Base-by-base conservation (phyloP, 2,797 vertebrate genomes). In the Pipistrellus pygmaeus region DNA sequence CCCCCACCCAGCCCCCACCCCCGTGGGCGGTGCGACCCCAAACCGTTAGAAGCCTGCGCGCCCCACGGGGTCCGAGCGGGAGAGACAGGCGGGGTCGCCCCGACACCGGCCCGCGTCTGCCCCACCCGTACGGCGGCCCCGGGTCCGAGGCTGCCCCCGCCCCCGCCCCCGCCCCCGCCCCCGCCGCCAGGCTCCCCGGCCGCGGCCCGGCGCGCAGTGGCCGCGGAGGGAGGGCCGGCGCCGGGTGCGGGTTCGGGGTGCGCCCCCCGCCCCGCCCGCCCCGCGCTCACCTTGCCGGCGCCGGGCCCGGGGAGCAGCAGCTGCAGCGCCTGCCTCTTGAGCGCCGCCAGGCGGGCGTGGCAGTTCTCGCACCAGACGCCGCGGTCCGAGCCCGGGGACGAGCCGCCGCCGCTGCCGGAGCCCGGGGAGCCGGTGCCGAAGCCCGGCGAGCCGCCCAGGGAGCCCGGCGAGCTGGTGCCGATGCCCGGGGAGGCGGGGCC, bases 281-380 rank as follows among this genome's bases (percentile, higher is more conserved):
- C 2, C 25, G 11, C 8, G 48, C 98, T 97, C 99, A 99, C 99
- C 98, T 99, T 99, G 98, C 98, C 98, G 68, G 11, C 46, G 38
- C 38, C 38, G 88, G 99, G 99, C 75, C 99, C 99, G 23, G 99
- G 99, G 46, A 99, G 98, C n/a, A 99, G 98, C 92, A 99, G 98
- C 82, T 98, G 99, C 87, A 99, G 98, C 0, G 99, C 99, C 96
- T 99, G 99, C 91, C 99, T 99, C 98, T 99, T 99, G 90, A 99
- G 98, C 97, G 98, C 98, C 95, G 99, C 99, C 95, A 99, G 98
- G 97, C 99, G 99, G 95, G 99, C 98, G 30, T 98, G 99, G 98
- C 99, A 99, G 97, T 99, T 99, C 96, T 99, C 99, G 95, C 99
- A 99, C 97, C 98, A 98, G 97, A 98, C 98, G 96, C 99, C 99